Percentiles rank a stretch among this genome's conserved stretches.
Conservation (phyloP, 1,140 invertebrate species). For the Drosophila nasuta region DNA sequence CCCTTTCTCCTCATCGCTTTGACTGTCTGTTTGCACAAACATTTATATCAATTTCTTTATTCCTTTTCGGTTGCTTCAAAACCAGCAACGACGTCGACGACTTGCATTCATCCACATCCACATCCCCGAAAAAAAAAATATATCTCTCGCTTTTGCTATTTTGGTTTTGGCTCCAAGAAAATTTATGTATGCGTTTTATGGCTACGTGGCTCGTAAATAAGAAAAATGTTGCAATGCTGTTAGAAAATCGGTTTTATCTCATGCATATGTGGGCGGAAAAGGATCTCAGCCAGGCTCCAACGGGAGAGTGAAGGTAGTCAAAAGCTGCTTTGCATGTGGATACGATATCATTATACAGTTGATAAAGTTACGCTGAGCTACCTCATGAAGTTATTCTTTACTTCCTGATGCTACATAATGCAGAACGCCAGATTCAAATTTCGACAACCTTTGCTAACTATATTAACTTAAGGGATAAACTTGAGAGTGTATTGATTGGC, state of each 20-base stretch:
- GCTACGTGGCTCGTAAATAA: slow-evolving; percentile 79
- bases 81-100: slow-evolving; percentile 12
- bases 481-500: background rate
- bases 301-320: background rate
- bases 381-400: background rate
- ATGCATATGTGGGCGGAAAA: slow-evolving; percentile 30
- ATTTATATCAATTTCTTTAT: slow-evolving; percentile 83
- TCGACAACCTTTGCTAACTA: background rate
- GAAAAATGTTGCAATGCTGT: slow-evolving; percentile 75
- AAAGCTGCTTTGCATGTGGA: slow-evolving; percentile 34
- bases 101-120: slow-evolving; percentile 52
- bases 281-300: background rate
- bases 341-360: slow-evolving; percentile 24
- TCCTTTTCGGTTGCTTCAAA: slow-evolving; percentile 50
- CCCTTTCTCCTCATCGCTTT: background rate
- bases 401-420: background rate
- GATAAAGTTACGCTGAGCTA: slow-evolving; percentile 17
- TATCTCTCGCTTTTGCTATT: slow-evolving; percentile 26
- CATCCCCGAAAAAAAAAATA: background rate
- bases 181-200: slow-evolving; percentile 81
- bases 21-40: slow-evolving; percentile 58
- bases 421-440: background rate
- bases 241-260: slow-evolving; percentile 68
- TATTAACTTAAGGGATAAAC: background rate
- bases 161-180: slow-evolving; percentile 53